Base-by-base conservation (phyloP, 2,888 invertebrate species). In the Watsonalla binaria region DNA sequence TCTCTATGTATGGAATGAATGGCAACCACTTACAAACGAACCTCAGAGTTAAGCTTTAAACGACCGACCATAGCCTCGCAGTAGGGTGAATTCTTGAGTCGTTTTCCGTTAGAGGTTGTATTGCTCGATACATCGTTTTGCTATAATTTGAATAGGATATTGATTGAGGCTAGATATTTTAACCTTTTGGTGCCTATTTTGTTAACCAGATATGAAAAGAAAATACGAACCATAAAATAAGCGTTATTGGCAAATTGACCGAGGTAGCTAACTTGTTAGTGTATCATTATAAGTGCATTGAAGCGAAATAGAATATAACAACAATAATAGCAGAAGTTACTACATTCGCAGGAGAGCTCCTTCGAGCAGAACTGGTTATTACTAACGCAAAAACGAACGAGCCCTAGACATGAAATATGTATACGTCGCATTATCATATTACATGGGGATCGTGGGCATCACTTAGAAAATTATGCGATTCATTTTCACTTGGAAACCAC, bases 341-440 rank as follows among this genome's bases (percentile, higher is more conserved):
- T 75, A 75, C 79, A 80, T 80, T 82, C 77, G 71, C 78, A 70
- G 70, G 72, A 75, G 74, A 74, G 78, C 75, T 76, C 76, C 79
- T 74, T 78, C 75, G 76, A 75, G 71, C 70, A 70, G 74, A 85
- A 88, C 88, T 74, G 81, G 87, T 87, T 87, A 72, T 73, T 65
- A 70, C 24, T 24, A 24, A 24, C 66, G 79, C 83, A 86, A 89
- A 90, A 88, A 89, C 80, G 80, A 84, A 82, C 80, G 76, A 75
- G 68, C 75, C 75, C 72, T 79, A 84, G 80, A 80, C 83, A 87
- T 88, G 81, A 86, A 89, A 88, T 86, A 89, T 87, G 86, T 88
- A 88, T 89, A 85, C 79, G 74, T 79, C 74, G 74, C 84, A 90
- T 90, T 90, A 90, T 89, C 89, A 90, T 90, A 90, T 87, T 89